These are phyloP conservation scores for Toxotes lorentzi DNA, from an alignment of 2,797 vertebrate species.

Conservation along the genomic window DNA sequence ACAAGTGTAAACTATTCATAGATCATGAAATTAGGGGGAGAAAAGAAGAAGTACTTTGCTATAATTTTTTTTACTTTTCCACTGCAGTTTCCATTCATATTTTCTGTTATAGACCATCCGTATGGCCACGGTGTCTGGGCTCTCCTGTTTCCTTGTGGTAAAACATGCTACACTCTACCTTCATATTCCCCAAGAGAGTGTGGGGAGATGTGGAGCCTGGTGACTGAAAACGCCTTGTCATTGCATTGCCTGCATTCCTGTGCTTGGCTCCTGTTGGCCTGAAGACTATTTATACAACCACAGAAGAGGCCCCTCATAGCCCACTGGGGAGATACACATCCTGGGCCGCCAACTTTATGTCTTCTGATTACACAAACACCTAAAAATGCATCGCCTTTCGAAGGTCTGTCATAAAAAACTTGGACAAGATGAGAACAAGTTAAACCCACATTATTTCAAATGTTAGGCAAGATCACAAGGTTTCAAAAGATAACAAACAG, in stretches of 20 bases:
- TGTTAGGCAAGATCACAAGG: not conserved
- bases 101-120: slow-evolving; percentile 9
- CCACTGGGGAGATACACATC: slow-evolving; percentile 47
- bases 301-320: slow-evolving; percentile 73
- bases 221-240: slow-evolving; percentile 79
- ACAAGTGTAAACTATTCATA: not conserved
- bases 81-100: slow-evolving; percentile 16
- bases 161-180: slow-evolving; percentile 59
- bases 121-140: slow-evolving; percentile 8
- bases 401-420: not conserved
- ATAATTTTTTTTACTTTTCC: not conserved
- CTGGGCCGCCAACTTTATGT: slow-evolving; percentile 33
- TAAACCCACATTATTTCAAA: not conserved
- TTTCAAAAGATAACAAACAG: not conserved
- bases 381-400: slow-evolving; percentile 23
- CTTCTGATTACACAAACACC: slow-evolving; percentile 51
- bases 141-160: slow-evolving; percentile 47
- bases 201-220: slow-evolving; percentile 61
- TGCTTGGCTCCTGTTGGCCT: slow-evolving; percentile 80
- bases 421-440: not conserved
- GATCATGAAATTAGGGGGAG: not conserved
- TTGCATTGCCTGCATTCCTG: slow-evolving; percentile 82
- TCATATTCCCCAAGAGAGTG: slow-evolving; percentile 82
- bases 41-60: not conserved
- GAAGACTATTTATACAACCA: slow-evolving; percentile 85